Base-by-base conservation (phyloP, 1,140 invertebrate species). In the Globodera ellingtonae region DNA sequence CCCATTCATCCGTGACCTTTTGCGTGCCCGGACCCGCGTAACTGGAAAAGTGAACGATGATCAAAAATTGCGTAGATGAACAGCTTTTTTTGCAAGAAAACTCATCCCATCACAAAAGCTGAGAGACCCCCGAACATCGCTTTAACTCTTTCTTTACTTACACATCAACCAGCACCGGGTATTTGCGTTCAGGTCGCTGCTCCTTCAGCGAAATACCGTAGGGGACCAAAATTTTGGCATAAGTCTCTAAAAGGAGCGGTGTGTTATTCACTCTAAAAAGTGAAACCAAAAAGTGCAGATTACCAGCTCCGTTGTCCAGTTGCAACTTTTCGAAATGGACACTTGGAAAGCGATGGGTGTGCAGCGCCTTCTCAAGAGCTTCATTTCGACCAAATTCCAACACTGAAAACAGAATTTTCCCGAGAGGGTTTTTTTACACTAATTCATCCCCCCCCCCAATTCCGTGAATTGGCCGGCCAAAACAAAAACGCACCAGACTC, bases 1-100 rank as follows among this genome's bases (percentile, higher is more conserved):
- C 75, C 84, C 84, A 86, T 77, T 88, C 85, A 21, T 87, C 86
- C 6, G 81, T 87, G 3, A 85, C 87, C 74, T 81, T 79, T 59
- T 88, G 85, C n/a, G 81, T 86, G 35, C 73, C 76, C 6, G 87
- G 87, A 9, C 87, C 82, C n/a, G 71, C 81, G 83, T 59, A 85
- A 70, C 82, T 82, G 56, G n/a, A 78, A 70, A 78, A 76, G 75
- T 50, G 4, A 35, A 72, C 35, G 35, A 35, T 35, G 35, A 35
- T 35, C 35, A 35, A 35, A 35, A 35, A 35, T 35, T 0, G 3
- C 35, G 3, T 2, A 35, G 35, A 35, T 35, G 35, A 35, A 35
- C 35, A 35, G 35, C 35, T 35, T 35, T 35, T 46, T 59, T 59
- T 15, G n/a, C 48, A 52, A 47, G n/a, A 71, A 52, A 80, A 9